These are phyloP conservation scores for Neomorphus geoffroyi DNA, from an alignment of 2,797 vertebrate genomes.

Conservation along the genomic window DNA sequence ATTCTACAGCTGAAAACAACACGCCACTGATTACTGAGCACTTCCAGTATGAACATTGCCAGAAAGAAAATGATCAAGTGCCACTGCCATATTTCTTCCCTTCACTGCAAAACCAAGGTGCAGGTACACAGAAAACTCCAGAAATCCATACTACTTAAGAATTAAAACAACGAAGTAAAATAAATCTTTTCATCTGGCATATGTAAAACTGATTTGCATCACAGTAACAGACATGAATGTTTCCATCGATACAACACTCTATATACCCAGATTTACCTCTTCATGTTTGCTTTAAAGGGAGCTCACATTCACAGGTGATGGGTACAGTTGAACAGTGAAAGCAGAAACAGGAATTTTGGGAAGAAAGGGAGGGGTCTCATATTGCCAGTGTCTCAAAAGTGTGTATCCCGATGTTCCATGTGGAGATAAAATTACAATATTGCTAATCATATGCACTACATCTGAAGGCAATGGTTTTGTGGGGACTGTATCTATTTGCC, in stretches of 20 bases:
- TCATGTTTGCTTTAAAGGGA: neutral
- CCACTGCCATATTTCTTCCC: neutral
- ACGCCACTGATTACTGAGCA: conserved; percentile 25
- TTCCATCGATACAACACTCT: neutral
- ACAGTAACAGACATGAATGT: neutral
- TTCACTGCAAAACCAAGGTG: neutral
- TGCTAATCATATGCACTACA: conserved; percentile 25
- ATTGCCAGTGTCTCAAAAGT: neutral
- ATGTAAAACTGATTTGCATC: neutral
- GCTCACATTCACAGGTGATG: neutral
- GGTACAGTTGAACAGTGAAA: neutral
- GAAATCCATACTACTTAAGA: neutral
- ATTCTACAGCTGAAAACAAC: conserved; percentile 44
- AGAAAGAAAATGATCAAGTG: conserved; percentile 34
- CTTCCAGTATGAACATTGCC: neutral
- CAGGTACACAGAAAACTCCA: neutral
- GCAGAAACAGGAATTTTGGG: neutral
- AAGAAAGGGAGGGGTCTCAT: neutral
- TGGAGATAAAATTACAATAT: conserved; percentile 48
- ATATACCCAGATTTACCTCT: neutral
- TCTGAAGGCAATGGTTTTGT: neutral
- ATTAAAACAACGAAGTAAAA: neutral
- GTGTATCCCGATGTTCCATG: conserved; percentile 5
- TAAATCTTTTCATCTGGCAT: neutral
- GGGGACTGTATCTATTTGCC: neutral